These are phyloP conservation scores for Ctenosaura bakeri DNA, from an alignment of 2,797 vertebrate genomes.

Conservation along the genomic window DNA sequence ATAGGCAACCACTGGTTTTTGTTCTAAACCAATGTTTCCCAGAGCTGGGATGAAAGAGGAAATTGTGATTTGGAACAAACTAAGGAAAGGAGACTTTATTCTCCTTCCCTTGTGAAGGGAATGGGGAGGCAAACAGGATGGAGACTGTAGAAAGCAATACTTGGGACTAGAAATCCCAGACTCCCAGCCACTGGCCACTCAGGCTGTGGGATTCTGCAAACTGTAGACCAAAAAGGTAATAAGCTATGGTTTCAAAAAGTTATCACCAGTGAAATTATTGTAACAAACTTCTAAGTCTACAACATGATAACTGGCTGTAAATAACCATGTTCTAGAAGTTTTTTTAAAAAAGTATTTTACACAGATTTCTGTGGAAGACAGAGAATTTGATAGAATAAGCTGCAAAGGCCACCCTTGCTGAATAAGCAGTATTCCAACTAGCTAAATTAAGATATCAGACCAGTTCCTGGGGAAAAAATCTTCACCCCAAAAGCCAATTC, in stretches of 20 bases:
- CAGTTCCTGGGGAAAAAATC: background rate
- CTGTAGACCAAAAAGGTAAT: background rate
- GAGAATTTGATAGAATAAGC: background rate
- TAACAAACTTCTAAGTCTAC: background rate
- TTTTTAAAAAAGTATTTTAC: background rate
- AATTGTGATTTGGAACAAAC: background rate
- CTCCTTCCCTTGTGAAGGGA: background rate
- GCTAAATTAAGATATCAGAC: background rate
- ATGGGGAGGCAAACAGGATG: background rate
- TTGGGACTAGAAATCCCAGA: too few relatives aligned
- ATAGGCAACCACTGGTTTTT: background rate
- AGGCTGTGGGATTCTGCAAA: too few relatives aligned
- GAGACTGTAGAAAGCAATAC: background rate
- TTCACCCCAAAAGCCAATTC: background rate
- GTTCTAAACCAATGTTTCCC: background rate
- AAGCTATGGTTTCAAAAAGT: background rate
- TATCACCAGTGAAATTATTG: background rate
- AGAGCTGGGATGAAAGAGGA: background rate
- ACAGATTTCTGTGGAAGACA: background rate
- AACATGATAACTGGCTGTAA: background rate
- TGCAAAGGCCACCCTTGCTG: background rate
- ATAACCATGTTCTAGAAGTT: background rate
- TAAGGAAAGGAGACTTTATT: background rate
- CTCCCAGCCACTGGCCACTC: too few relatives aligned
- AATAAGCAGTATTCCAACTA: slow-evolving; percentile 2